Percentiles rank a stretch among this genome's conserved stretches.
Conservation (phyloP, 2,888 invertebrate genomes). For the Hartigia nigra region DNA sequence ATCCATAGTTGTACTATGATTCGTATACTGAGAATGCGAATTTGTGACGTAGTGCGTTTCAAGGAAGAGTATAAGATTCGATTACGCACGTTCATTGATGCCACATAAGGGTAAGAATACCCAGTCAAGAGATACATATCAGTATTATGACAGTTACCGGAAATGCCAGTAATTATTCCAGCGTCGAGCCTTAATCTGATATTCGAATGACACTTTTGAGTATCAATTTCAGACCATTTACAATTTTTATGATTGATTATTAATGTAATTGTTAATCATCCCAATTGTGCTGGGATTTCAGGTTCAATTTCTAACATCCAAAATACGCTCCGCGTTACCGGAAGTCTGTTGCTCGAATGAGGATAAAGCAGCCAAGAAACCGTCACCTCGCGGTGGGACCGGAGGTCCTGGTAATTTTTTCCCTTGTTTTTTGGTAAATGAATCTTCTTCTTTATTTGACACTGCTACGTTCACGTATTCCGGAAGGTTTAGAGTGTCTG, state of each 20-base stretch:
- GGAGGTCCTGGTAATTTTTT: slow-evolving; percentile 56
- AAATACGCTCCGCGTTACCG: background rate
- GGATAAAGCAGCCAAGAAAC: background rate
- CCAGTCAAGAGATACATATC: background rate
- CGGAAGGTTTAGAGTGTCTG: slow-evolving; percentile 43
- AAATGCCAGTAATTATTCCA: background rate
- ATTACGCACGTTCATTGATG: background rate
- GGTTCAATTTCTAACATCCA: background rate
- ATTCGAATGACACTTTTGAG: background rate
- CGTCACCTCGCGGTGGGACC: slow-evolving; percentile 53
- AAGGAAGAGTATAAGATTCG: background rate
- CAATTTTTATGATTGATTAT: background rate
- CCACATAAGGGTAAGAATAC: background rate
- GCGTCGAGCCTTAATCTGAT: background rate
- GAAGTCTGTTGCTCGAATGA: background rate
- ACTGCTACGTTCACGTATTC: slow-evolving; percentile 56
- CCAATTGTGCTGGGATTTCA: background rate
- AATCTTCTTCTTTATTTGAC: slow-evolving; percentile 22
- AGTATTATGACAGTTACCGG: background rate
- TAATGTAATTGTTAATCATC: background rate
- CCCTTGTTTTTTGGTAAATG: slow-evolving; percentile 30
- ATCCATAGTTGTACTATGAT: background rate
- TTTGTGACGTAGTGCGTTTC: background rate
- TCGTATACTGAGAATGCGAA: background rate
- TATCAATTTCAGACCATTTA: background rate